Base-by-base conservation (phyloP, 2,888 invertebrate genomes). In the Drosophila mimetica region DNA sequence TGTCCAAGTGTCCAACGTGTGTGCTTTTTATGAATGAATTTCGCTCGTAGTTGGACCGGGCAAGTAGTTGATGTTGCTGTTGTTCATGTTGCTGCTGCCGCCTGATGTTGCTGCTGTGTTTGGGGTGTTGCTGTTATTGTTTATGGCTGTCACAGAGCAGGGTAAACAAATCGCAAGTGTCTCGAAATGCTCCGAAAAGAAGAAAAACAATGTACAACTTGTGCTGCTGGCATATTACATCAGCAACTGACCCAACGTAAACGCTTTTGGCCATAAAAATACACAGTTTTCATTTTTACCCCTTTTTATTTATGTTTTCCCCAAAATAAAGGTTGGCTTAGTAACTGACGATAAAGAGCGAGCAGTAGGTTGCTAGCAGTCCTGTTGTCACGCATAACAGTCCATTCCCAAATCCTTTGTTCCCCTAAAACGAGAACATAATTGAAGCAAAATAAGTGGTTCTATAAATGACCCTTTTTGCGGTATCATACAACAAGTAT, bases 21-120 rank as follows among this genome's bases (percentile, higher is more conserved):
- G 63, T 44, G 63, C 63, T 76, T 83, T 86, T 76, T 76, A 82
- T 86, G 85, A 85, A 85, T 86, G 85, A 86, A 84, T 75, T 84
- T 78, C 71, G 84, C 71, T 65, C 69, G 81, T 63, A 73, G 78
- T 71, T 83, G 76, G 48, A 69, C 50, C 42, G 44, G 46, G 46
- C 58, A 39, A n/a, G 63, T 51, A 53, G 54, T 55, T 60, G 60
- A 48, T 44, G 39, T 48, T 44, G 41, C 20, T 51, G 46, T 39
- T 59, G 32, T 30, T 54, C 25, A 46, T 44, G 52, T 50, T 48
- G 44, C 18, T 54, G 47, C 42, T 36, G 53, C n/a, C 9, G 36
- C 2, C 39, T 16, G 18, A 37, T 50, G 42, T 59, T 41, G 58
- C 53, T 47, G 59, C 34, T 46, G 55, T 51, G 22, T 64, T 66